Conservation (phyloP, 2,888 invertebrate species). For the Mystacides longicornis region DNA sequence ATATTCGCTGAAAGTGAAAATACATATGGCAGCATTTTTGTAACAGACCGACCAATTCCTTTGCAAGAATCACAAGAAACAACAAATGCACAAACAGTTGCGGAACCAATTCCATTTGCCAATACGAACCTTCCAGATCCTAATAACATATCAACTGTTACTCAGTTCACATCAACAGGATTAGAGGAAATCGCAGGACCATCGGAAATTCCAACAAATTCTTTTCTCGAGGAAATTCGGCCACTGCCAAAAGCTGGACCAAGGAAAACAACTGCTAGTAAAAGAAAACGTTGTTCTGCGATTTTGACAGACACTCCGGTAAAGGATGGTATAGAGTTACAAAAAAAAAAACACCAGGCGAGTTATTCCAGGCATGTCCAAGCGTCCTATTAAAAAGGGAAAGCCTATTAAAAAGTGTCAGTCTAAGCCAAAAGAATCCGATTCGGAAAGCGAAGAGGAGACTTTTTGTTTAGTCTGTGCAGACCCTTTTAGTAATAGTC, state of each 20-base stretch:
- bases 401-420: conserved; percentile 10
- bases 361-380: conserved; percentile 4
- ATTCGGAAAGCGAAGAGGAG: conserved; percentile 12
- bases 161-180: not conserved
- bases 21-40: conserved; percentile 9
- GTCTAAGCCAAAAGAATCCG: conserved; percentile 11
- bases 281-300: conserved; percentile 19
- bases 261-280: conserved; percentile 17
- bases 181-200: conserved; percentile 7
- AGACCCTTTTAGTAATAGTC: conserved; percentile 15
- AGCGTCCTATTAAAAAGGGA: conserved; percentile 7
- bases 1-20: conserved; percentile 13
- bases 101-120: conserved; percentile 6
- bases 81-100: not conserved
- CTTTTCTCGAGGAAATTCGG: conserved; percentile 14
- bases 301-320: conserved; percentile 26
- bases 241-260: conserved; percentile 21
- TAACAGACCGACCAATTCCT: conserved; percentile 12
- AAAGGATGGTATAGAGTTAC: conserved; percentile 19
- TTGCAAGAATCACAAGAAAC: conserved; percentile 3
- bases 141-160: no score
- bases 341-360: conserved; percentile 9
- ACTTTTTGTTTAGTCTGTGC: conserved; percentile 18
- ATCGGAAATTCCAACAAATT: conserved; percentile 3
- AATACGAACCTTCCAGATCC: no score